A percentile compares a stretch with the other conserved stretches of the same genome.
Evolutionary conservation across 2,888 invertebrate genomes (phyloP).

Genomic region (Cinara cedri): DNA sequence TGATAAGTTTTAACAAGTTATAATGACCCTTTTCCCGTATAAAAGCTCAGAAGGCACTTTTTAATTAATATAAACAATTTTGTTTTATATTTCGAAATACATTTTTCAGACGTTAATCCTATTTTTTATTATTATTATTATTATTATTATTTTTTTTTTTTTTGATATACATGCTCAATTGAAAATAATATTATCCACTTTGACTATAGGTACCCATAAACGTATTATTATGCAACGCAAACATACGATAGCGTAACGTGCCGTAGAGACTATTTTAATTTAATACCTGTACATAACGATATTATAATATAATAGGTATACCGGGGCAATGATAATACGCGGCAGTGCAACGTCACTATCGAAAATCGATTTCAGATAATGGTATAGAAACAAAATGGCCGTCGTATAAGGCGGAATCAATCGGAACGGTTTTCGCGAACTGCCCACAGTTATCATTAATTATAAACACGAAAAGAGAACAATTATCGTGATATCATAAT

Average conservation of each 20-base stretch:
- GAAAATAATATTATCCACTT: background rate
- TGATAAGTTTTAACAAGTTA: conserved; percentile 22
- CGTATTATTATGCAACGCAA: background rate
- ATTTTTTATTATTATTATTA: background rate
- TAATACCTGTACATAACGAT: background rate
- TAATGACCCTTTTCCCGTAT: conserved; percentile 12
- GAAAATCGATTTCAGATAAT: no score
- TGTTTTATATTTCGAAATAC: conserved; percentile 3
- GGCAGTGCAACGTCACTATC: no score
- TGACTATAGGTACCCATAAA: background rate
- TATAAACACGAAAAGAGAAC: no score
- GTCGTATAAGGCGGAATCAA: no score
- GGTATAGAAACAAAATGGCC: no score
- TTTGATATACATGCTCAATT: background rate
- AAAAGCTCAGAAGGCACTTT: background rate
- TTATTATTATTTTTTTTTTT: conserved; percentile 59
- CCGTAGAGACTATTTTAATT: background rate
- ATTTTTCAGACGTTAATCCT: no score
- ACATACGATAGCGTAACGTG: background rate
- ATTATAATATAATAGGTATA: no score
- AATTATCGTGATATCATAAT: no score
- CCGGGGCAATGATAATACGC: no score
- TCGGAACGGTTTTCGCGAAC: no score
- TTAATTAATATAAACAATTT: conserved; percentile 35
- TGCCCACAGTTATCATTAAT: no score